These are phyloP conservation scores for Montifringilla adamsi DNA, from an alignment of 2,113 vertebrate species.

Conservation along the genomic window DNA sequence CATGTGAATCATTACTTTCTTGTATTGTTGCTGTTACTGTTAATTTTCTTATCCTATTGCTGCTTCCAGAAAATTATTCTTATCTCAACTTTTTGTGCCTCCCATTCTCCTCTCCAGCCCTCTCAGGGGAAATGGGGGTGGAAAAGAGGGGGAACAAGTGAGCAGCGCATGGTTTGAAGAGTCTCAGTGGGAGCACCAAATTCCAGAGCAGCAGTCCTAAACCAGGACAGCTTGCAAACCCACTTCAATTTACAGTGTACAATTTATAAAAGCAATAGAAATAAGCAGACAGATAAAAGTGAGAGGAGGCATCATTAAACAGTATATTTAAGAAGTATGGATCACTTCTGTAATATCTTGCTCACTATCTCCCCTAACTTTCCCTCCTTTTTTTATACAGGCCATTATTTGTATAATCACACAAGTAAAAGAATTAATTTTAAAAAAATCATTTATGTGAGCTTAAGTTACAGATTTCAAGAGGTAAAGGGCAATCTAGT, in stretches of 20 bases:
- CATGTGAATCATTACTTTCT: neutral
- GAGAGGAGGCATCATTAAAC: neutral
- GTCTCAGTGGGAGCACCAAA: neutral
- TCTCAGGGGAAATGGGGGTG: no score
- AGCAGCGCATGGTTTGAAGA: fast-evolving
- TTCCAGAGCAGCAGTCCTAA: neutral
- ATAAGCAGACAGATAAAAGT: neutral
- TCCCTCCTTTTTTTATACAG: neutral
- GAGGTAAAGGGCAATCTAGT: neutral
- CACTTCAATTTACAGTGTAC: neutral
- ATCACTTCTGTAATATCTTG: neutral
- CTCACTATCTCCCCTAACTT: neutral
- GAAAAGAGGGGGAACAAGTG: neutral
- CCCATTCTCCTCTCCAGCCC: neutral
- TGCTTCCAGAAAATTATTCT: neutral
- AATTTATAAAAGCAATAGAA: neutral
- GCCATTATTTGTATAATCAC: neutral
- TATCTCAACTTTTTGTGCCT: neutral
- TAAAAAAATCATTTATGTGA: neutral
- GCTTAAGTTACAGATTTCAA: neutral
- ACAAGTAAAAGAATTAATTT: neutral
- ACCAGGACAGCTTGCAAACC: neutral
- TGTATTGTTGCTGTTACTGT: neutral
- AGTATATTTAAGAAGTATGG: neutral
- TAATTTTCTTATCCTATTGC: neutral